Conservation (phyloP, 2,113 vertebrate species). For the Oryzias celebensis region DNA sequence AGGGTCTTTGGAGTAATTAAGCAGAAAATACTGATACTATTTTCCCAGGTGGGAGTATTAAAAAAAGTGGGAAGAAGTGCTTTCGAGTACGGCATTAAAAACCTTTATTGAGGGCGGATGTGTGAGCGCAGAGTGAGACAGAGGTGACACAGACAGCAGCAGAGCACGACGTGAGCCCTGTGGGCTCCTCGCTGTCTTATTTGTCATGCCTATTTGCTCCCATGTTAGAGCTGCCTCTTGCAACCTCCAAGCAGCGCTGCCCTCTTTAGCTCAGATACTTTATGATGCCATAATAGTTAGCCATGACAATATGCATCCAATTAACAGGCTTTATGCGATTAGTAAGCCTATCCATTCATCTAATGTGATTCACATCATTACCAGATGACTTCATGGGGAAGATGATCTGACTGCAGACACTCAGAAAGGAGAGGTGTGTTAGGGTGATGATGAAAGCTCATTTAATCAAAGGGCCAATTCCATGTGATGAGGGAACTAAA, state of each 20-base stretch:
- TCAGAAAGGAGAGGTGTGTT: constrained; percentile 23
- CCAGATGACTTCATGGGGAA: constrained; percentile 62
- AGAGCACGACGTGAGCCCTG: constrained; percentile 1
- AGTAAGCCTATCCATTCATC: constrained; percentile 69
- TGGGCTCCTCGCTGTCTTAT: constrained; percentile 47
- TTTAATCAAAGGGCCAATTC: constrained; percentile 58
- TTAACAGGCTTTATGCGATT: constrained; percentile 74
- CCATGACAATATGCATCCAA: constrained; percentile 74
- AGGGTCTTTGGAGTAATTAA: constrained; percentile 74
- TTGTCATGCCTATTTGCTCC: constrained; percentile 58
- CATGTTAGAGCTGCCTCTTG: constrained; percentile 34
- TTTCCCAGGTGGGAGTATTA: constrained; percentile 56
- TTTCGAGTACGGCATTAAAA: constrained; percentile 46
- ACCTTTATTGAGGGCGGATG: constrained; percentile 55
- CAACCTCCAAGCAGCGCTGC: constrained; percentile 48
- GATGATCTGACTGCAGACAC: constrained; percentile 53
- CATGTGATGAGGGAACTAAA: constrained; percentile 46
- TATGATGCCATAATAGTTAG: constrained; percentile 69
- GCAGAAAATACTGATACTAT: constrained; percentile 62
- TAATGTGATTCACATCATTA: constrained; percentile 69
- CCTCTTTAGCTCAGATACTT: constrained; percentile 37
- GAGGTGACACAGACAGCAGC: constrained; percentile 23
- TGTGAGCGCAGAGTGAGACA: constrained; percentile 21
- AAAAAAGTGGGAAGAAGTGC: constrained; percentile 28
- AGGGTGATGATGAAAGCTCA: constrained; percentile 52